These are phyloP conservation scores for Athripsodes cinereus DNA, from an alignment of 2,888 invertebrate genomes.

Conservation along the genomic window DNA sequence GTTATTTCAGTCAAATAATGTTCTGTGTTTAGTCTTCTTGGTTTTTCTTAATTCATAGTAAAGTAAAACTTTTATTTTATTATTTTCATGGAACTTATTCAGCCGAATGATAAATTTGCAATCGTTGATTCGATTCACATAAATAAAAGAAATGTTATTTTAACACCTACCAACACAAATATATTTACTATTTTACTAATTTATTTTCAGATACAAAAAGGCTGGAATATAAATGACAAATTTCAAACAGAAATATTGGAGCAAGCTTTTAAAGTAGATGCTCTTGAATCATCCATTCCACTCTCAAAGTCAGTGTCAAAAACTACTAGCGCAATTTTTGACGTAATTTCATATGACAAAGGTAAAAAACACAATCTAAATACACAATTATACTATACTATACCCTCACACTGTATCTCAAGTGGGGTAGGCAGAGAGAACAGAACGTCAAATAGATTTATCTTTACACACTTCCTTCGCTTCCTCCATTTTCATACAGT, in stretches of 20 bases:
- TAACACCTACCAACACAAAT: too few relatives aligned
- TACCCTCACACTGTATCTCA: too few relatives aligned
- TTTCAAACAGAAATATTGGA: conserved; percentile 50
- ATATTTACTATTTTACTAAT: conserved; percentile 2
- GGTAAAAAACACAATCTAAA: conserved; percentile 32
- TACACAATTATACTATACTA: neutral
- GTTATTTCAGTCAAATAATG: neutral
- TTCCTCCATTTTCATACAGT: too few relatives aligned
- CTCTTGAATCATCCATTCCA: conserved; percentile 57
- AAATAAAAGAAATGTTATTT: too few relatives aligned
- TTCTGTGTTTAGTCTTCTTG: neutral
- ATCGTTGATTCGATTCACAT: too few relatives aligned
- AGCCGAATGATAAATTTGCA: too few relatives aligned
- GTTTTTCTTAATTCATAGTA: too few relatives aligned
- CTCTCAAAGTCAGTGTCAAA: conserved; percentile 56
- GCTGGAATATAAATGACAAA: conserved; percentile 53
- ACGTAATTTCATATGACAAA: conserved; percentile 67
- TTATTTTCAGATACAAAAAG: conserved; percentile 45
- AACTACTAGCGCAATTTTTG: conserved; percentile 63
- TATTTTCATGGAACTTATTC: too few relatives aligned
- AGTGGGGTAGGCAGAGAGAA: too few relatives aligned
- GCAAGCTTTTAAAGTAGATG: conserved; percentile 54
- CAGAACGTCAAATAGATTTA: too few relatives aligned
- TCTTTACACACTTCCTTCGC: too few relatives aligned
- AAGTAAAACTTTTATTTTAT: too few relatives aligned